These are phyloP conservation scores for Charaxes varanes DNA, from an alignment of 1,140 invertebrate species.

Conservation along the genomic window DNA sequence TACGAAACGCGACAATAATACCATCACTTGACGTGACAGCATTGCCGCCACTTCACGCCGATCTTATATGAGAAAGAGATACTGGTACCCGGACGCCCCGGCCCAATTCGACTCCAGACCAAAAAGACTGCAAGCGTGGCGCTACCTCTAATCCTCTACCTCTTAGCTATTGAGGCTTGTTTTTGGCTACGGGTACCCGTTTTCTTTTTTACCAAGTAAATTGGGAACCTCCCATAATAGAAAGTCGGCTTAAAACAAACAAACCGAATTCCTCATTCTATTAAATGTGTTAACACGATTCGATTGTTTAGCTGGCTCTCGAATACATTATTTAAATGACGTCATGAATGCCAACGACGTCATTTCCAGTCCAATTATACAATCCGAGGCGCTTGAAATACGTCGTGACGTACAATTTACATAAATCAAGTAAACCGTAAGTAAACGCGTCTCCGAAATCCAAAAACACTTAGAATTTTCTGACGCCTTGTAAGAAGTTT, in stretches of 20 bases:
- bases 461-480: slow-evolving; percentile 25
- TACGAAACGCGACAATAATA: no score
- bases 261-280: not conserved
- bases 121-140: no score
- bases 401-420: slow-evolving; percentile 25
- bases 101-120: no score
- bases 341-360: slow-evolving; percentile 14
- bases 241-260: not conserved
- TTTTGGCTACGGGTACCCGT: no score
- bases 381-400: slow-evolving; percentile 7
- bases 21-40: no score
- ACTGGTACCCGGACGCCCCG: no score
- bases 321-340: slow-evolving; percentile 9
- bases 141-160: no score
- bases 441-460: slow-evolving; percentile 31
- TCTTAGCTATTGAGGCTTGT: no score
- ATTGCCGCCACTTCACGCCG: no score
- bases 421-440: slow-evolving; percentile 34
- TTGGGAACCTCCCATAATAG: no score
- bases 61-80: no score
- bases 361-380: slow-evolving; percentile 14
- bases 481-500: slow-evolving; percentile 28
- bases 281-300: slow-evolving; percentile 4
- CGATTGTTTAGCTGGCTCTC: slow-evolving; percentile 8
- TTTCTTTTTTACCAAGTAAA: no score